These are phyloP conservation scores for Nematopogon swammerdamellus DNA, from an alignment of 2,888 invertebrate genomes.

Conservation along the genomic window DNA sequence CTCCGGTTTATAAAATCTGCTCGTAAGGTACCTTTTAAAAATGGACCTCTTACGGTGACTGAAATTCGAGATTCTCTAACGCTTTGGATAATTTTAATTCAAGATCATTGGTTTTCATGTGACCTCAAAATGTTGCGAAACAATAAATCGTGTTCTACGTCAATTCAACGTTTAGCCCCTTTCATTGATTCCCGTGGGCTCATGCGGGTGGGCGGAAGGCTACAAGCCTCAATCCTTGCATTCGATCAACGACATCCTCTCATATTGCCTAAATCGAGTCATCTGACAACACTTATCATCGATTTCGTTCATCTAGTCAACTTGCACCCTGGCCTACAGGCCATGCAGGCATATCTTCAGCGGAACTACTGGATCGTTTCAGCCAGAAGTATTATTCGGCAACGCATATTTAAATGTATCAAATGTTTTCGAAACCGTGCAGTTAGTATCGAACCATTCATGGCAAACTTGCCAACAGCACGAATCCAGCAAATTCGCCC, in stretches of 20 bases:
- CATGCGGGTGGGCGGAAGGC: neutral
- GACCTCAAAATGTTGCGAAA: neutral
- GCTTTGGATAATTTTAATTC: neutral
- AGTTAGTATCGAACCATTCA: constrained; percentile 6
- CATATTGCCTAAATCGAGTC: neutral
- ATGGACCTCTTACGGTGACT: neutral
- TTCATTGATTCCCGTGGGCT: neutral
- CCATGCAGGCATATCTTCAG: neutral
- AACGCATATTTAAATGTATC: neutral
- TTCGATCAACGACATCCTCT: neutral
- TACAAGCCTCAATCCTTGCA: neutral
- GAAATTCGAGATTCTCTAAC: neutral
- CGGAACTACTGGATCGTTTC: neutral
- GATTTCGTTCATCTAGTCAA: neutral
- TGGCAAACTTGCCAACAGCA: constrained; percentile 10
- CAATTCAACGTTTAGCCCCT: neutral
- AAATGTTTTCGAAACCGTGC: neutral
- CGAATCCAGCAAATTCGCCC: constrained; percentile 1
- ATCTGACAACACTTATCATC: neutral
- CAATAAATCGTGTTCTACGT: neutral
- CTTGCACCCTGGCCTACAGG: neutral
- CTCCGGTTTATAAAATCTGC: neutral
- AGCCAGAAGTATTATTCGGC: neutral
- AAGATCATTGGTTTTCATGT: neutral
- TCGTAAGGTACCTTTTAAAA: neutral